Percentiles rank a stretch among this genome's conserved stretches.
Conservation (phyloP, 2,797 vertebrate species). For the Cyprinella venusta region DNA sequence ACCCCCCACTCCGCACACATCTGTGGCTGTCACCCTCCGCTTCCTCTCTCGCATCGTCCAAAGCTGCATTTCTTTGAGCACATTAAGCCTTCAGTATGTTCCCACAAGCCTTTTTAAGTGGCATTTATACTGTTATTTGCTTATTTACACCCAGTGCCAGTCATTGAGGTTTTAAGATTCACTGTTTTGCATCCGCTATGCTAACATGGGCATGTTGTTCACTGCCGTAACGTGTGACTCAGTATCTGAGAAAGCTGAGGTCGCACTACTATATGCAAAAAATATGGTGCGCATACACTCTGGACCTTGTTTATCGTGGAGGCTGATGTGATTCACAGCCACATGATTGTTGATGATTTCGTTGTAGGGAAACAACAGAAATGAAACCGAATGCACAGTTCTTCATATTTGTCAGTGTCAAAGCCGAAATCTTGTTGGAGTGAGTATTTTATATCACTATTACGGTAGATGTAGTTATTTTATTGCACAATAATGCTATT, state of each 20-base stretch:
- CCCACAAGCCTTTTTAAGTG: slow-evolving; percentile 19
- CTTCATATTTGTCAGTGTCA: neutral
- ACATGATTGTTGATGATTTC: neutral
- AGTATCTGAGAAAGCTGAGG: slow-evolving; percentile 56
- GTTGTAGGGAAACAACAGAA: neutral
- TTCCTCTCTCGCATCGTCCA: slow-evolving; percentile 50
- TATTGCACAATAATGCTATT: neutral
- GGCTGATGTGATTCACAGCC: slow-evolving; percentile 25
- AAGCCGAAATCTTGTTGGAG: neutral
- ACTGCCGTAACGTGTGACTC: slow-evolving; percentile 55
- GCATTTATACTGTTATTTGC: neutral
- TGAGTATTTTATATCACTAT: neutral
- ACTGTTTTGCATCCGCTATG: slow-evolving; percentile 53
- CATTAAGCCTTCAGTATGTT: slow-evolving; percentile 28
- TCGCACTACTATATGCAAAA: slow-evolving; percentile 47
- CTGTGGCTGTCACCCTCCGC: slow-evolving; percentile 51
- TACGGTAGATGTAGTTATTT: neutral
- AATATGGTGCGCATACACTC: slow-evolving; percentile 49
- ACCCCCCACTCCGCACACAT: slow-evolving; percentile 57
- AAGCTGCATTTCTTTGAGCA: slow-evolving; percentile 39
- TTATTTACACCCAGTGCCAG: slow-evolving; percentile 13
- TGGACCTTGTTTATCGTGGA: slow-evolving; percentile 39
- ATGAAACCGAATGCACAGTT: neutral
- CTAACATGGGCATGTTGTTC: slow-evolving; percentile 61
- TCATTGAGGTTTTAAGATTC: neutral